These are phyloP conservation scores for Metalampra italica DNA, from an alignment of 2,888 invertebrate species.

Conservation along the genomic window DNA sequence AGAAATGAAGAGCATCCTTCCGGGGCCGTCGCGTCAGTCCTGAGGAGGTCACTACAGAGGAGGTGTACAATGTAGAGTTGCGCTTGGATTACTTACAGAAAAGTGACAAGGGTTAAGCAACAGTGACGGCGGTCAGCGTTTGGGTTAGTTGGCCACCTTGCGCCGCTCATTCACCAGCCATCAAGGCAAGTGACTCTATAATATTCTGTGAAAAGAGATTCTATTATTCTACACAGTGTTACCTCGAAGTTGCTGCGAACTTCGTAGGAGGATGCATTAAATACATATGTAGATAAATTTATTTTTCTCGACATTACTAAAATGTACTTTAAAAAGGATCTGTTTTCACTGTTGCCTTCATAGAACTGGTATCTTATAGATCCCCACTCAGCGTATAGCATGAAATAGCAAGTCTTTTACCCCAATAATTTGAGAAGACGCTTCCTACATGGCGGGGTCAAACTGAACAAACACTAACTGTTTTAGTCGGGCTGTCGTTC, in stretches of 20 bases:
- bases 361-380: too few species aligned
- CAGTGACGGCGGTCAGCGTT: neutral
- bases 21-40: constrained; percentile 5
- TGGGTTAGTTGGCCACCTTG: neutral
- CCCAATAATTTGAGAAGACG: too few species aligned
- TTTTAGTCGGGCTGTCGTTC: too few species aligned
- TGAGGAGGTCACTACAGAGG: neutral
- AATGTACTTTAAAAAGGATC: too few species aligned
- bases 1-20: constrained; percentile 7
- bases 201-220: neutral
- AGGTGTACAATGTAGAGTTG: neutral
- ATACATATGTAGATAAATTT: too few species aligned
- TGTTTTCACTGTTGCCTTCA: too few species aligned
- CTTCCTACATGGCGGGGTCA: too few species aligned
- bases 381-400: too few species aligned
- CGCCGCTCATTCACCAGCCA: neutral
- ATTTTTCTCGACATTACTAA: too few species aligned
- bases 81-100: neutral
- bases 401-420: too few species aligned
- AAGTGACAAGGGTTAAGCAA: neutral
- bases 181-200: neutral
- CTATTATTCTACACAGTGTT: neutral
- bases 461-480: too few species aligned
- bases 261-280: too few species aligned
- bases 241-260: neutral